phyloP scores from a whole-genome alignment of 2,113 vertebrate species.

The Embiotoca jacksoni region DNA sequence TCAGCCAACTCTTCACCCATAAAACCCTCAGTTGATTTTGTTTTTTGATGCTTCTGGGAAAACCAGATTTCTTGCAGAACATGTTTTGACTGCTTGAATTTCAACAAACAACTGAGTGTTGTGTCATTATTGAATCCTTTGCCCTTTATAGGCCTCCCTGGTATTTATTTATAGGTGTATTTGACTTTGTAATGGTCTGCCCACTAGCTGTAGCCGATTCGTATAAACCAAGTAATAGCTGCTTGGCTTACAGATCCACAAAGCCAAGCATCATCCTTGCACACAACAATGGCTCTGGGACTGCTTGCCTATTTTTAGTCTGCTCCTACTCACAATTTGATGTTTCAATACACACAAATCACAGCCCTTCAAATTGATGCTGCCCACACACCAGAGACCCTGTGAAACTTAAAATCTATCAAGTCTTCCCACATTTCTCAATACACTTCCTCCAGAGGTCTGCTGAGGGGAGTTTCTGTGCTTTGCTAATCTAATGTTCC shows the following conservation, averaged over 20 bases:
- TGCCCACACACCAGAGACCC: slow-evolving; percentile 59
- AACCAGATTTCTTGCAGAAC: not conserved
- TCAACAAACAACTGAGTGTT: not conserved
- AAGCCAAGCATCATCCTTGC: slow-evolving; percentile 68
- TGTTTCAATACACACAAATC: slow-evolving; percentile 77
- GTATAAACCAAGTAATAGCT: slow-evolving; percentile 62
- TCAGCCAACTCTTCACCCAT: not conserved
- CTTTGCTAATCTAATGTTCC: slow-evolving; percentile 54
- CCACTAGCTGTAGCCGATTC: slow-evolving; percentile 47
- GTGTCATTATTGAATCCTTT: not conserved
- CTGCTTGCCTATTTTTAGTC: slow-evolving; percentile 69
- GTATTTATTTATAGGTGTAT: slow-evolving; percentile 53
- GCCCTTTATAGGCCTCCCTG: slow-evolving; percentile 2
- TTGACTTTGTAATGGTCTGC: slow-evolving; percentile 43
- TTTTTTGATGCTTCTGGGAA: not conserved
- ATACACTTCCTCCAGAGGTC: slow-evolving; percentile 8
- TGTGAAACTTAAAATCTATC: slow-evolving; percentile 63
- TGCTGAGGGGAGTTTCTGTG: slow-evolving; percentile 50
- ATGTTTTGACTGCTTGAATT: slow-evolving; percentile 1
- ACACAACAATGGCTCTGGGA: slow-evolving; percentile 71
- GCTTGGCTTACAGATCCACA: slow-evolving; percentile 51
- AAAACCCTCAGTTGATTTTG: not conserved
- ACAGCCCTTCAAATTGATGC: slow-evolving; percentile 67
- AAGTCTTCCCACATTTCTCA: slow-evolving; percentile 43
- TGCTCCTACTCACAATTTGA: slow-evolving; percentile 69